Evolutionary conservation across 2,797 vertebrate species (phyloP).

Genomic region (Sebastes nivosus): DNA sequence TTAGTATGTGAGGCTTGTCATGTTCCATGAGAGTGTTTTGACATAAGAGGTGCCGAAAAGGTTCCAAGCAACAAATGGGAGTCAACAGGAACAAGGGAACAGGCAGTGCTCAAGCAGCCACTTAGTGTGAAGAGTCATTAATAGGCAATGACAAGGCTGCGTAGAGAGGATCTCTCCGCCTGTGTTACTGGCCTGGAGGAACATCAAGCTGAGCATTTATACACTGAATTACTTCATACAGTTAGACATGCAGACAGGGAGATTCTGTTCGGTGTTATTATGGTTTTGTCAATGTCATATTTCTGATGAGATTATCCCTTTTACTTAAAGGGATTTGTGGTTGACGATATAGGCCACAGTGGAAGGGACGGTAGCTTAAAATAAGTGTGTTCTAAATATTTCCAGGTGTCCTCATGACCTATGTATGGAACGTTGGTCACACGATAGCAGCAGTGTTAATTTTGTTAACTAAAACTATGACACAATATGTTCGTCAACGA

Average conservation of each 20-base stretch:
- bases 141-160: slow-evolving; percentile 65
- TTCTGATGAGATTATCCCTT: slow-evolving; percentile 24
- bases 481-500: too few relatives aligned
- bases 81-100: slow-evolving; percentile 44
- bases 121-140: slow-evolving; percentile 67
- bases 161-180: slow-evolving; percentile 32
- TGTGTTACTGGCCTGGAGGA: slow-evolving; percentile 58
- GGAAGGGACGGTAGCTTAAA: neutral
- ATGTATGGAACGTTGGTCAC: neutral
- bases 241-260: slow-evolving; percentile 41
- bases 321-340: slow-evolving; percentile 18
- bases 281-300: slow-evolving; percentile 37
- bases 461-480: too few relatives aligned
- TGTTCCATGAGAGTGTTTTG: slow-evolving; percentile 51
- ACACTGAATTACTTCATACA: slow-evolving; percentile 32
- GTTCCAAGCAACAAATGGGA: slow-evolving; percentile 48
- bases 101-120: slow-evolving; percentile 44
- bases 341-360: neutral
- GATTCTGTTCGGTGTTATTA: slow-evolving; percentile 42
- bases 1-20: slow-evolving; percentile 28
- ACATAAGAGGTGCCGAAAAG: slow-evolving; percentile 46
- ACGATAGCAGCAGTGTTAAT: too few relatives aligned
- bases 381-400: neutral
- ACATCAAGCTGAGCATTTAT: slow-evolving; percentile 49
- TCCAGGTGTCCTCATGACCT: neutral